A percentile compares a stretch with the other conserved stretches of the same genome.
Evolutionary conservation across 2,888 invertebrate species (phyloP).

Genomic region (Sympetrum striolatum): DNA sequence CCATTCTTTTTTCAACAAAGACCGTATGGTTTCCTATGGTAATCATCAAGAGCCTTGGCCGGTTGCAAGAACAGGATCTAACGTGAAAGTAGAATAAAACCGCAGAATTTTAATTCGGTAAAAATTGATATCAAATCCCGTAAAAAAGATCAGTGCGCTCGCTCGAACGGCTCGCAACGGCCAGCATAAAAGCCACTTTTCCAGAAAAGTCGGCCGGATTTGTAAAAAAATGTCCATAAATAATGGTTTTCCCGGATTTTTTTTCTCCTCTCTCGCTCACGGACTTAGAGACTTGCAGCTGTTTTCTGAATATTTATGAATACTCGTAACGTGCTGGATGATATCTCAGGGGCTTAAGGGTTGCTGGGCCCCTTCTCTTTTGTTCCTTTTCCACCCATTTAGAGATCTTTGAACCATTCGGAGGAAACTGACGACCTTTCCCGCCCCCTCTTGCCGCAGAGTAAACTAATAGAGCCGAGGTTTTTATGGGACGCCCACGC

Average conservation of each 20-base stretch:
- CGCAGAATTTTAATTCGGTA: not conserved
- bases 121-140: not conserved
- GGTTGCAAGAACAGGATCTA: not conserved
- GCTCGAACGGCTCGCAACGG: not conserved
- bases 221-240: not conserved
- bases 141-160: not conserved
- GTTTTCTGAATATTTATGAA: not conserved
- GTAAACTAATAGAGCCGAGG: not conserved
- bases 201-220: not conserved
- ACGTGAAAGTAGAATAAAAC: not conserved
- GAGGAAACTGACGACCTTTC: not conserved
- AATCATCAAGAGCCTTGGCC: not conserved
- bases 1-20: not conserved
- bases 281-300: not conserved
- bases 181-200: not conserved
- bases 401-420: not conserved
- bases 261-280: not conserved
- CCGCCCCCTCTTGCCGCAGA: not conserved
- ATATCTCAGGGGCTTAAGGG: not conserved
- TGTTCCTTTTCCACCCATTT: not conserved
- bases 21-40: too few species aligned
- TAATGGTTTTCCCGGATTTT: not conserved
- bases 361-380: not conserved
- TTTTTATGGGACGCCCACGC: slow-evolving; percentile 1
- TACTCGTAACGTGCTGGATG: not conserved